Evolutionary conservation across 1,140 invertebrate species (phyloP), one percentile per base, ranked within the genome.

Genomic region (Yoshiicerus persimilis): DNA sequence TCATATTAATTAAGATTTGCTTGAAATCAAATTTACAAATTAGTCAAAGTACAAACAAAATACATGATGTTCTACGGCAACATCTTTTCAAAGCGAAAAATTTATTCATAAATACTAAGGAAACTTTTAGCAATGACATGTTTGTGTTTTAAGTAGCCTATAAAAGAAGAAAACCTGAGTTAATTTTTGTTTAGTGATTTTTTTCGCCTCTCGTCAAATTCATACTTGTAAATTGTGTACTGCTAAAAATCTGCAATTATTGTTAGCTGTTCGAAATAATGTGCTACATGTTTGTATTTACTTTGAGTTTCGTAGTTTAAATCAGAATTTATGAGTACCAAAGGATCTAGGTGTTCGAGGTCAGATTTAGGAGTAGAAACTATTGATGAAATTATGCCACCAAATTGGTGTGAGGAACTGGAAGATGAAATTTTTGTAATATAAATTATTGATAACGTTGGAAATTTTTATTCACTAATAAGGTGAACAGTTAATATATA

Each of bases 371-470:
- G 85, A 16, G 62, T 39, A 20, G 64, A 84, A 41, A 27, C 38
- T 23, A 47, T 10, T 32, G 66, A 47, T 84, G 84, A 41, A n/a
- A 6, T 36, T 20, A 80, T 38, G 75, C 34, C 75, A 80, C 75
- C 75, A 34, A 90, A 83, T 84, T 91, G 90, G 85, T 91, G 90
- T 56, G 89, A 89, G 41, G 90, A 89, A 30, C 47, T 91, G 39
- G 90, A 91, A 39, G 88, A 90, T 75, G 88, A 91, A 75, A 90
- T 91, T 41, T 88, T 90, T 89, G 90, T 91, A 89, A 89, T 86
- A 32, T 41, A 36, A 41, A 23, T n/a, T 62, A 39, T 47, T n/a
- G 16, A 64, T 9, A 25, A 16, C 13, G 20, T 66, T 62, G 0
- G n/a, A 27, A 30, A 70, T 30, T 11, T 70, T 30, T 32, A 10